A percentile compares a stretch with the other conserved stretches of the same genome.
Evolutionary conservation across 2,113 vertebrate species (phyloP).

Genomic region (Heloderma charlesbogerti): DNA sequence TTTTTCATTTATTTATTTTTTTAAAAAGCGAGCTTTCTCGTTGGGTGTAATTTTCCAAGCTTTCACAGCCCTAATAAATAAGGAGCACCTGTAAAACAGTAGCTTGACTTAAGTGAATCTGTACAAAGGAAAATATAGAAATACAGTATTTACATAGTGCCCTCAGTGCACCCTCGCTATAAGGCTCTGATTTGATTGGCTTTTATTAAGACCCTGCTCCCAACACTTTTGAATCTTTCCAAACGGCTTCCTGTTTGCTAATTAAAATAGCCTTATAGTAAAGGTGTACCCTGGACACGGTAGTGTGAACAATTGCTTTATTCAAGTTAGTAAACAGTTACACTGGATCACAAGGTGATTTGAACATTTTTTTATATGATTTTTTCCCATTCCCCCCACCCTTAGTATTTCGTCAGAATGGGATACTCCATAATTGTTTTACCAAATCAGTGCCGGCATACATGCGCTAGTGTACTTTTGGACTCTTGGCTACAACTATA

Average conservation of each 20-base stretch:
- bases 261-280: slow-evolving; percentile 71
- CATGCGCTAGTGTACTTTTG: slow-evolving; percentile 86
- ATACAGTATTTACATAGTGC: slow-evolving; percentile 86
- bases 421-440: slow-evolving; percentile 82
- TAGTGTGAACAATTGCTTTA: slow-evolving; percentile 86
- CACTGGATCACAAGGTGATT: slow-evolving; percentile 89
- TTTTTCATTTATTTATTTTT: slow-evolving; percentile 55
- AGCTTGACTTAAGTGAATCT: slow-evolving; percentile 85
- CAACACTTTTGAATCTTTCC: slow-evolving; percentile 43
- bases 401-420: slow-evolving; percentile 78
- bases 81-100: slow-evolving; percentile 87
- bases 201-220: slow-evolving; percentile 42
- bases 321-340: slow-evolving; percentile 89
- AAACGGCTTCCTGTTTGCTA: slow-evolving; percentile 52
- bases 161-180: slow-evolving; percentile 73
- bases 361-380: slow-evolving; percentile 49
- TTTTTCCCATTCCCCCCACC: slow-evolving; percentile 47
- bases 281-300: slow-evolving; percentile 76
- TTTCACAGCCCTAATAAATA: slow-evolving; percentile 88
- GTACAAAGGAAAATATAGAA: slow-evolving; percentile 87
- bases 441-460: slow-evolving; percentile 83
- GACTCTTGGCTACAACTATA: slow-evolving; percentile 89
- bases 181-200: slow-evolving; percentile 68
- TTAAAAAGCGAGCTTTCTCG: slow-evolving; percentile 83
- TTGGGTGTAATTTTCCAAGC: slow-evolving; percentile 80